Base-by-base conservation (phyloP, 1,140 invertebrate species). In the Halesus radiatus region DNA sequence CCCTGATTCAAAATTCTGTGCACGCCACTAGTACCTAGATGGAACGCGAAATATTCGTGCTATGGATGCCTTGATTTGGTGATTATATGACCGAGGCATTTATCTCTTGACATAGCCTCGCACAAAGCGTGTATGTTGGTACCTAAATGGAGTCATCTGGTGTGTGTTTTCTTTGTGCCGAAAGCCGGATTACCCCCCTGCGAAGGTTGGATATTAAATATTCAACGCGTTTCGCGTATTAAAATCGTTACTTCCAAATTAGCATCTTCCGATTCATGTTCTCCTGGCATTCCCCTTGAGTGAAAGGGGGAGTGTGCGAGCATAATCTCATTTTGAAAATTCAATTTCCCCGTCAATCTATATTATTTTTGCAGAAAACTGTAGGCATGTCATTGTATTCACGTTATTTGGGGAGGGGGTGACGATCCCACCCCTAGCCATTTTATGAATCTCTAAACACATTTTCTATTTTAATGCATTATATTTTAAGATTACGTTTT, bases 181-280 rank as follows among this genome's bases (percentile, higher is more conserved):
- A 70, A 18, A 50, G 37, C 66, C 66, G 37, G 66, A 70, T 70
- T 50, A 70, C 32, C 37, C 66, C 66, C 66, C 15, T 70, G 37
- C 32, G 22, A 54, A 56, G 72, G 26, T 5, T 20, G 54, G 1
- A 26, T 74, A 78, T 78, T 72, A 68, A 78, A 78, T 78, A 78
- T 78, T 78, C 76, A 78, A 78, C 76, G 56, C 76, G 76, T 78
- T 78, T 56, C 76, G 50, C 72, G 66, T 78, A 78, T 78, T 78
- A 78, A 45, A 29, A 58, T 45, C 64, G 76, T 78, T 78, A 78
- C 52, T 45, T 78, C 32, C 62, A 72, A 78, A 78, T 78, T 78
- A 78, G 64, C 76, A 70, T 78, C 66, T 78, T 78, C 62, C 76
- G 64, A 78, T 78, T 78, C 60, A 66, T 45, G 45, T 66, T 78